Conservation (phyloP, 1,140 invertebrate species). For the Sarcophaga peregrina region DNA sequence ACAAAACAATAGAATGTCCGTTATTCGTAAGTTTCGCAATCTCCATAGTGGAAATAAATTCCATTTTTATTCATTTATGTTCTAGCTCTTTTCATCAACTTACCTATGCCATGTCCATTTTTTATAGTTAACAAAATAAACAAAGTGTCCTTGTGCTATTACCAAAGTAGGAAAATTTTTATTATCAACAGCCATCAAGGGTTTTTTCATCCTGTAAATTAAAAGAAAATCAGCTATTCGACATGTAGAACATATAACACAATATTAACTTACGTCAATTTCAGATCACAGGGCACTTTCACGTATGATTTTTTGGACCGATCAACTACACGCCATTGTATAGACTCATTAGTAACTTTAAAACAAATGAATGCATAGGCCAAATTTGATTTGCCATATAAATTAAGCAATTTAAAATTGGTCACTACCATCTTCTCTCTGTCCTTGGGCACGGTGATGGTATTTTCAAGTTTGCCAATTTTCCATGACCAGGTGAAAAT, state of each 20-base stretch:
- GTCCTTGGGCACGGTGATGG: conserved; percentile 38
- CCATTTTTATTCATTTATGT: too few species aligned
- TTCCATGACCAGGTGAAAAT: conserved; percentile 70
- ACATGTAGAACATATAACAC: background rate
- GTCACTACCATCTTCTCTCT: conserved; percentile 55
- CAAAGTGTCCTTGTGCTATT: conserved; percentile 56
- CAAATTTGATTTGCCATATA: conserved; percentile 53
- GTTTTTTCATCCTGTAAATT: conserved; percentile 46
- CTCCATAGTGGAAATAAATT: too few species aligned
- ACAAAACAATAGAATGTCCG: too few species aligned
- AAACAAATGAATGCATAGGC: conserved; percentile 53
- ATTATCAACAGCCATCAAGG: conserved; percentile 55
- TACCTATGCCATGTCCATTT: conserved; percentile 51
- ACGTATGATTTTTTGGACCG: conserved; percentile 48
- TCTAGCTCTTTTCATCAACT: too few species aligned
- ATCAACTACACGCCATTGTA: conserved; percentile 53
- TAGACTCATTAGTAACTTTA: conserved; percentile 20
- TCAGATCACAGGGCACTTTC: conserved; percentile 46
- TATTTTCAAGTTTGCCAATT: conserved; percentile 67
- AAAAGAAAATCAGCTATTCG: background rate
- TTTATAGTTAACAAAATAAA: conserved; percentile 64
- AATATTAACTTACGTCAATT: conserved; percentile 50
- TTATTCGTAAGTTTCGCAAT: too few species aligned
- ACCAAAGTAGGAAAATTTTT: conserved; percentile 59
- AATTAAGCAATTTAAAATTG: conserved; percentile 56